Evolutionary conservation across 2,113 vertebrate species (phyloP).

Genomic region (Epinephelus fuscoguttatus): DNA sequence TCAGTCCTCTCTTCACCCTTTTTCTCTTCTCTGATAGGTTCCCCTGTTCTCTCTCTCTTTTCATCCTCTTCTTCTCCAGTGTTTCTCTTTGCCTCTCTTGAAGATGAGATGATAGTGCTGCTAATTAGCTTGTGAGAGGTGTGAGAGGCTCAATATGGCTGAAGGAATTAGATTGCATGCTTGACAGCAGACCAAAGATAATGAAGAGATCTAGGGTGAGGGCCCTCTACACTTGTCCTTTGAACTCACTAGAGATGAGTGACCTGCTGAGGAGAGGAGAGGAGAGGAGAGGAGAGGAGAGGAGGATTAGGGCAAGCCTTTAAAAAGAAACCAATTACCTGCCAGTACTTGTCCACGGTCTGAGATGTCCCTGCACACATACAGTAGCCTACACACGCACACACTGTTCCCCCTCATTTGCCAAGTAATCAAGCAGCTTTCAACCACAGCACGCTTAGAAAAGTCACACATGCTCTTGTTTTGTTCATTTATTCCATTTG

Average conservation of each 20-base stretch:
- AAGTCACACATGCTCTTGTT: conserved; percentile 29
- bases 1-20: conserved; percentile 11
- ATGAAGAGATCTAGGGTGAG: conserved; percentile 57
- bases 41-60: not conserved
- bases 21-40: conserved; percentile 3
- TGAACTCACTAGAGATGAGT: conserved; percentile 19
- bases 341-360: conserved; percentile 22
- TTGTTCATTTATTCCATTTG: conserved; percentile 23
- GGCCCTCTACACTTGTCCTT: conserved; percentile 27
- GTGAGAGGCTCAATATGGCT: conserved; percentile 35
- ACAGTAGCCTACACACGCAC: not conserved
- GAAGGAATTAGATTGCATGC: conserved; percentile 35
- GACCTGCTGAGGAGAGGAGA: conserved; percentile 15
- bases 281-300: not conserved
- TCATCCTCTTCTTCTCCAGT: conserved; percentile 1
- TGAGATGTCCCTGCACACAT: conserved; percentile 13
- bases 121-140: conserved; percentile 59
- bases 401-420: conserved; percentile 27
- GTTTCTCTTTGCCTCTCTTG: conserved; percentile 25
- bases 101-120: conserved; percentile 56
- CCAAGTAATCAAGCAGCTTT: conserved; percentile 45
- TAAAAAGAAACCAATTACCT: conserved; percentile 55
- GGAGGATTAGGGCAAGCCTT: conserved; percentile 33
- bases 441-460: not conserved
- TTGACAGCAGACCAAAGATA: conserved; percentile 59